Evolutionary conservation across 2,888 invertebrate species (phyloP).

Genomic region (Patella pellucida): DNA sequence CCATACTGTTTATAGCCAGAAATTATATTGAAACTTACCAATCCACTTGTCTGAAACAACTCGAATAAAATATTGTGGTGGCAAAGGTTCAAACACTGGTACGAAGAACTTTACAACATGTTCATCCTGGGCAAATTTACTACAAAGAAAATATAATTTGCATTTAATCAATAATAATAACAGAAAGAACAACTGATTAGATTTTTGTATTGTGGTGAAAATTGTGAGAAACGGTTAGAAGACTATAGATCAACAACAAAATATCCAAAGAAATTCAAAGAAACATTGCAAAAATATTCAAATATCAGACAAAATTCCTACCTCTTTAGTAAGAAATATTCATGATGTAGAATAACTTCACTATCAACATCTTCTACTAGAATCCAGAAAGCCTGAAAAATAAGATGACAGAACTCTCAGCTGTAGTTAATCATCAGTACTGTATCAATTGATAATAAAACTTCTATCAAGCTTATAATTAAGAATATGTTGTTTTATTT

Average conservation of each 20-base stretch:
- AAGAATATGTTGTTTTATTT: not conserved
- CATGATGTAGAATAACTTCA: constrained; percentile 88
- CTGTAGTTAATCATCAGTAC: not conserved
- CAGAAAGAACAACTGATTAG: too few relatives aligned
- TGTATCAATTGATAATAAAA: not conserved
- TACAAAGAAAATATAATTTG: constrained; percentile 55
- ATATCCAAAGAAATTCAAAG: not conserved
- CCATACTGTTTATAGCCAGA: not conserved
- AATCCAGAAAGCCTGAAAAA: constrained; percentile 76
- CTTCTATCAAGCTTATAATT: not conserved
- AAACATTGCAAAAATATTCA: not conserved
- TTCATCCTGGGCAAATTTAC: constrained; percentile 93
- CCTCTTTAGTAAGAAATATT: constrained; percentile 91
- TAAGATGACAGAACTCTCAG: not conserved
- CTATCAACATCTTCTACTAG: constrained; percentile 77
- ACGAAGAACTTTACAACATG: constrained; percentile 98
- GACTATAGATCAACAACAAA: not conserved
- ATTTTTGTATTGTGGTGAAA: too few relatives aligned
- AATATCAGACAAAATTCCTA: constrained; percentile 38
- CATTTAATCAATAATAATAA: too few relatives aligned
- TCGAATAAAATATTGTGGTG: constrained; percentile 95
- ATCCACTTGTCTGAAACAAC: constrained; percentile 75
- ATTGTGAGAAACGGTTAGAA: too few relatives aligned
- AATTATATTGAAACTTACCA: constrained; percentile 51
- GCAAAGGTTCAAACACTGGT: constrained; percentile 97